Base-by-base conservation (phyloP, 2,113 vertebrate genomes). In the Oreochromis niloticus region DNA sequence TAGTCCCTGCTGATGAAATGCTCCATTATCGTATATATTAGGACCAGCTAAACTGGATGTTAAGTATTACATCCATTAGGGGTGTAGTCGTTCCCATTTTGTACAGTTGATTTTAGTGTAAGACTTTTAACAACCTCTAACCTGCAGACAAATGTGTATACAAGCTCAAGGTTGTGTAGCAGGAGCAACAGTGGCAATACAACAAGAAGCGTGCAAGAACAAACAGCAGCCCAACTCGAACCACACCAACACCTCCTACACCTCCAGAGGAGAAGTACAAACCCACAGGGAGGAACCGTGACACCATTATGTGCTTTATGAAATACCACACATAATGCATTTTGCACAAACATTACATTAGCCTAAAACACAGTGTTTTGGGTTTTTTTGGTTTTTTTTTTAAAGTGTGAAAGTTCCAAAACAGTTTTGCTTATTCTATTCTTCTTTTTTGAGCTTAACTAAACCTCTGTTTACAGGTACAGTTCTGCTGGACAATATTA, bases 1-100 rank as follows among this genome's bases (percentile, higher is more conserved):
- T 61, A 57, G 46, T 80, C n/a, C 7, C 43, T 34, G 1, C 79
- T 48, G 46, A 43, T 87, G 34, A 83, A 85, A 83, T 54, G 34
- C 55, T 17, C 56, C 80, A 32, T 43, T 75, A 24, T 87, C 73
- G 0, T 84, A 55, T 85, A 84, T 54, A 87, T 57, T 24, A 30
- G 9, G 34, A 79, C n/a, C 56, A 78, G 39, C 8, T 36, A 63
- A 2, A 86, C 66, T 82, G n/a, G 2, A 57, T 87, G 48, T 75
- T 83, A 66, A 13, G 10, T 66, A 66, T 66, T 39, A 39, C 10
- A 39, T 66, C 10, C 34, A 39, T 66, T 32, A 30, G 36, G 75
- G 27, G 19, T 73, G 27, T 0, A 34, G 16, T 82, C 34, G 4
- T 84, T 48, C 22, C 4, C 9, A 7, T 71, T 59, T 63, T 24